Evolutionary conservation across 2,113 vertebrate species (phyloP).

Genomic region (Seriola dumerili): DNA sequence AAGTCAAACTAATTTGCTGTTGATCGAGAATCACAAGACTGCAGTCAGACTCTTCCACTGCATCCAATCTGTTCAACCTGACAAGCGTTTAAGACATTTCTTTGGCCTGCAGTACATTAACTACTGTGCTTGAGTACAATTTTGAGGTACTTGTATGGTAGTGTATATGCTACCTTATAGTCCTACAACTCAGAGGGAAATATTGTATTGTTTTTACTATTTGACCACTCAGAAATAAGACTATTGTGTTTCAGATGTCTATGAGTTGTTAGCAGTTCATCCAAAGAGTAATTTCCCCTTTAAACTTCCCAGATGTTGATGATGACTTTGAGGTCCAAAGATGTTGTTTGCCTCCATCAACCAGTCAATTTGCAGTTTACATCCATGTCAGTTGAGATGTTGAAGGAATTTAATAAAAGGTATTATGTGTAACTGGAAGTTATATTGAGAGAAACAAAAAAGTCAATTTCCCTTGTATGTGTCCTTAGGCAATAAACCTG

Average conservation of each 20-base stretch:
- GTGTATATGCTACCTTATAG: not conserved
- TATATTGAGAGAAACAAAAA: too few species aligned
- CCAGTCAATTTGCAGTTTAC: too few species aligned
- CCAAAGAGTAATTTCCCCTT: not conserved
- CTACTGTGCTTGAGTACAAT: too few species aligned
- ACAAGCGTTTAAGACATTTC: constrained; percentile 1
- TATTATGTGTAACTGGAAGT: too few species aligned
- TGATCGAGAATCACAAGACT: constrained; percentile 50
- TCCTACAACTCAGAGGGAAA: not conserved
- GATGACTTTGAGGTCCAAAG: not conserved
- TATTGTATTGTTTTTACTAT: not conserved
- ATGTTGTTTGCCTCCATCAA: too few species aligned
- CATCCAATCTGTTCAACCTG: constrained; percentile 31
- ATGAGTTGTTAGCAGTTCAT: not conserved
- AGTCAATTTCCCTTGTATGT: too few species aligned
- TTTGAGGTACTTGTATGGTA: not conserved
- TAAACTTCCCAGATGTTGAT: not conserved
- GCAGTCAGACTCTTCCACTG: constrained; percentile 9
- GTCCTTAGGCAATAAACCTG: too few species aligned
- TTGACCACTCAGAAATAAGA: too few species aligned
- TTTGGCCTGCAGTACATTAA: not conserved
- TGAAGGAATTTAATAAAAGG: too few species aligned
- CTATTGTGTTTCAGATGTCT: too few species aligned
- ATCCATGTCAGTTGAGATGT: too few species aligned
- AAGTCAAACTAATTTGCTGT: constrained; percentile 61